phyloP scores from a whole-genome alignment of 2,888 invertebrate species.

The Drosophila nr. medialis region DNA sequence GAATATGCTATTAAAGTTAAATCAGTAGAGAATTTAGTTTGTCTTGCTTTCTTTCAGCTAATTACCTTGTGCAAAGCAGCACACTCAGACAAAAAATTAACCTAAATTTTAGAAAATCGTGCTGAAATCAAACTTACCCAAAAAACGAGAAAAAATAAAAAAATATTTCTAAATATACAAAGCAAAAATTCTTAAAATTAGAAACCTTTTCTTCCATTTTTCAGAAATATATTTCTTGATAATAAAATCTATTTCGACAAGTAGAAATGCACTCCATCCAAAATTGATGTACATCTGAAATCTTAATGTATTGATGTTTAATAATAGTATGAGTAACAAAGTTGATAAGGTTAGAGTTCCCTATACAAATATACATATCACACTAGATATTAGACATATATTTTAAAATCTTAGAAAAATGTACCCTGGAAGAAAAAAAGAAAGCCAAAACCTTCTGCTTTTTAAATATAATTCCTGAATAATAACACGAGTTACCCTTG shows the following conservation, averaged over 20 bases:
- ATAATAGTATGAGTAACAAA: background rate
- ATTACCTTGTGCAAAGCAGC: background rate
- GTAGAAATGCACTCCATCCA: background rate
- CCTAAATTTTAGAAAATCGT: background rate
- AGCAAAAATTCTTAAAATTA: no score
- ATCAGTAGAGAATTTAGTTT: conserved; percentile 18
- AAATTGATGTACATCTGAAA: background rate
- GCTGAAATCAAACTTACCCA: no score
- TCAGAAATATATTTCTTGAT: background rate
- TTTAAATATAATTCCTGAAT: background rate
- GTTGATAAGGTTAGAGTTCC: background rate
- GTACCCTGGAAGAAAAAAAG: background rate
- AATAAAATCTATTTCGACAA: background rate
- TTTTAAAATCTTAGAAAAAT: background rate
- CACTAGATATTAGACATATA: background rate
- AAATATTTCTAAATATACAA: no score
- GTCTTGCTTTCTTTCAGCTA: conserved; percentile 2
- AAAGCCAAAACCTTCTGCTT: background rate
- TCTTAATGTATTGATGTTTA: background rate
- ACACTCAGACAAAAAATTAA: background rate
- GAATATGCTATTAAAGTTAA: conserved; percentile 25
- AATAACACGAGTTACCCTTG: background rate
- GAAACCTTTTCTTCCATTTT: background rate
- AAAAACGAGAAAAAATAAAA: no score
- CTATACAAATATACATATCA: background rate